These are phyloP conservation scores for Anarhynchus alexandrinus DNA, from an alignment of 2,113 vertebrate species.

Conservation along the genomic window DNA sequence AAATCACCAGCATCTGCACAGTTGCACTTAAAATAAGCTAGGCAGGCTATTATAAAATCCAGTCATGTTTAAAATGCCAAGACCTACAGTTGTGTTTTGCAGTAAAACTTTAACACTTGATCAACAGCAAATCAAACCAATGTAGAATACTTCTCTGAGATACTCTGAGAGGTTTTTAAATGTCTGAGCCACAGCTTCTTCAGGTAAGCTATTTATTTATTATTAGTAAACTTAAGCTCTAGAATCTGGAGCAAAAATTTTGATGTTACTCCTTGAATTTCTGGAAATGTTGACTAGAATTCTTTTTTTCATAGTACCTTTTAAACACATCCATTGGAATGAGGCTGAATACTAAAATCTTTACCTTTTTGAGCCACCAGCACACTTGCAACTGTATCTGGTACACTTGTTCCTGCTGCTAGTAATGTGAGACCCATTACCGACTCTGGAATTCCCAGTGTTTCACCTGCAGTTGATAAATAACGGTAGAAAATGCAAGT, in stretches of 20 bases:
- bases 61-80: conserved; percentile 39
- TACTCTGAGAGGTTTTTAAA: neutral
- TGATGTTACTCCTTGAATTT: neutral
- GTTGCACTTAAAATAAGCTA: conserved; percentile 57
- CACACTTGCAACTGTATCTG: conserved; percentile 93
- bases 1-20: conserved; percentile 54
- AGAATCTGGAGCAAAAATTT: neutral
- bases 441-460: conserved; percentile 89
- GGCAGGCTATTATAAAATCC: neutral
- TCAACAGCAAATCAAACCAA: conserved; percentile 54
- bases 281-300: neutral
- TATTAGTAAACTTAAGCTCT: neutral
- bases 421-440: conserved; percentile 96
- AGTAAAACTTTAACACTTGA: conserved; percentile 62
- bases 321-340: neutral
- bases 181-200: conserved; percentile 33
- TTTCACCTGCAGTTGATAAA: conserved; percentile 82
- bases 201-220: conserved; percentile 43
- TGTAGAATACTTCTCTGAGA: conserved; percentile 36
- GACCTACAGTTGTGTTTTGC: conserved; percentile 20
- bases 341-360: neutral
- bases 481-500: neutral
- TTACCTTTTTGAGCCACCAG: conserved; percentile 95
- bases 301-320: neutral
- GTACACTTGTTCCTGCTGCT: conserved; percentile 95